Evolutionary conservation across 2,113 vertebrate species (phyloP), one percentile per base, ranked within the genome.

Genomic region (Myiagra hebetior): DNA sequence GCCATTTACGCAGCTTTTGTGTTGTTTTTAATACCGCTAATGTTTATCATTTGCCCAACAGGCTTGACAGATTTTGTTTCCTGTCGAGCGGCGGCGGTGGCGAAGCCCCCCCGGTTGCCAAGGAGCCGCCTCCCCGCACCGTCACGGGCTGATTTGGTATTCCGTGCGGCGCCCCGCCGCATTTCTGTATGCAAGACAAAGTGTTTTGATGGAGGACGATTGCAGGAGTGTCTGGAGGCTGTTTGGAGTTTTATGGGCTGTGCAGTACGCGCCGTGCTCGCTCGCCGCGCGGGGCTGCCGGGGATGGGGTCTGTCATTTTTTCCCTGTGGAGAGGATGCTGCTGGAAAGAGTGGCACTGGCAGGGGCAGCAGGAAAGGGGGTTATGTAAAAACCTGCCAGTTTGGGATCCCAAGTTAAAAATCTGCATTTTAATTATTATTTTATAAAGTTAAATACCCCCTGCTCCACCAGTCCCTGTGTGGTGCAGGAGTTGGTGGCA

Each of bases 161-260:
- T 99, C 99, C 65, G 97, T 97, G 98, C 98, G 97, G 98, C 98
- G 98, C 98, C 98, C 99, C 98, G 98, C 98, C 98, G 98, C 99
- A 99, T 99, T 99, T 99, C 99, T 99, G 99, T 99, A 99, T 99
- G 99, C 99, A 98, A 99, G 99, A 99, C 99, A 99, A 99, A 99
- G 99, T 99, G 99, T 99, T 99, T 99, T 99, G 99, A 99, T 99
- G 99, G 99, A 99, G 99, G 98, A 98, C 99, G 99, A 99, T 99
- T 99, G 99, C 98, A 97, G 99, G 98, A 99, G 98, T 98, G 99
- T 99, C 99, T 99, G 98, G 98, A 99, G 98, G 98, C 98, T 99
- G 98, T 98, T 99, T 98, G 98, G 98, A 98, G 98, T 99, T 99
- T 99, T 99, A 99, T 99, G 98, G 99, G 98, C 98, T 99, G 99